Conservation (phyloP, 2,888 invertebrate genomes). For the Chorisops tibialis region DNA sequence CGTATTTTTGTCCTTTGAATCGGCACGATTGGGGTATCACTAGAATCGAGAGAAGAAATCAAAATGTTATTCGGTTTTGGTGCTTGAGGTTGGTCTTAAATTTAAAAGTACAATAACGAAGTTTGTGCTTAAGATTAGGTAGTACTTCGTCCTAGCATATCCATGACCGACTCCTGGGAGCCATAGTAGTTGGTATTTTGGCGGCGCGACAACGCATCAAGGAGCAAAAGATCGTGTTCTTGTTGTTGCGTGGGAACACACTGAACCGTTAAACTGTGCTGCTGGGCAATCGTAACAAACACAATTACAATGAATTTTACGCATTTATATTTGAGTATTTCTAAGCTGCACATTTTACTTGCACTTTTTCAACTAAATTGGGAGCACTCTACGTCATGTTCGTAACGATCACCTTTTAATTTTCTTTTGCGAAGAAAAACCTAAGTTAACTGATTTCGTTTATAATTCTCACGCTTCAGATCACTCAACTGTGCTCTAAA, state of each 20-base stretch:
- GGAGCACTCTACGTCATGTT: conserved; percentile 13
- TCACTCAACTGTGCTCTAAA: conserved; percentile 8
- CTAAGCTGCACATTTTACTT: conserved; percentile 25
- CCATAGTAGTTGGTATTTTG: conserved; percentile 53
- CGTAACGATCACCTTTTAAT: background rate
- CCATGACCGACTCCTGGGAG: conserved; percentile 67
- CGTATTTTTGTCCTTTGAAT: conserved; percentile 80
- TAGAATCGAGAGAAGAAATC: conserved; percentile 54
- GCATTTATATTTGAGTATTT: conserved; percentile 4
- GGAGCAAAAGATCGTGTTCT: conserved; percentile 70
- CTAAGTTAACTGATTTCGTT: too few relatives aligned
- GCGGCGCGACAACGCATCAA: conserved; percentile 69
- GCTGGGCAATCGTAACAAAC: background rate
- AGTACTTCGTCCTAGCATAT: conserved; percentile 81
- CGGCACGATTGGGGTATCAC: conserved; percentile 87
- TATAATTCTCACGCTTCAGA: conserved; percentile 8
- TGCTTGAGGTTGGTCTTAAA: too few relatives aligned
- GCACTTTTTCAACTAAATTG: conserved; percentile 18
- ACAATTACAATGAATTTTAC: conserved; percentile 22
- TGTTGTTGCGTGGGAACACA: conserved; percentile 56
- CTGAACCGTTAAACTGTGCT: conserved; percentile 17
- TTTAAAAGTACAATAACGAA: too few relatives aligned
- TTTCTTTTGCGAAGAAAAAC: background rate
- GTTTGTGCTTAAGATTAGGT: conserved; percentile 9
- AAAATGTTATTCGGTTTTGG: background rate